Conservation (phyloP, 2,888 invertebrate species). For the Cheilosia impressa region DNA sequence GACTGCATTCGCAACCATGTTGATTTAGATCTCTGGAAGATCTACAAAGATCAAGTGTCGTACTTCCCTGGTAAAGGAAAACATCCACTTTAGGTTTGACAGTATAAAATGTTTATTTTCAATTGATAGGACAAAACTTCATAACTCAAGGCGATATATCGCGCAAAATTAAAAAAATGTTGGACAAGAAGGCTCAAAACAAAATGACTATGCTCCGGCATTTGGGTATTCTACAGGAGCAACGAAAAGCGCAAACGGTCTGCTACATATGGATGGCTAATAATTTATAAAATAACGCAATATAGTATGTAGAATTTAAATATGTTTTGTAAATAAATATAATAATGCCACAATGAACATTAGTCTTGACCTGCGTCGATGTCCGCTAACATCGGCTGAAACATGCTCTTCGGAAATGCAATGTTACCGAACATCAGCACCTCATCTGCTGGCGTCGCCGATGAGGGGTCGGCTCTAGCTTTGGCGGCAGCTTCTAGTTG, state of each 20-base stretch:
- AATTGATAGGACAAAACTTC: slow-evolving; percentile 77
- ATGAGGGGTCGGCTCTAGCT: slow-evolving; percentile 25
- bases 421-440: slow-evolving; percentile 78
- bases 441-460: slow-evolving; percentile 62
- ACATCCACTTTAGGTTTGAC: not conserved
- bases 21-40: slow-evolving; percentile 78
- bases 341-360: slow-evolving; percentile 15
- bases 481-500: slow-evolving; percentile 81
- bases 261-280: slow-evolving; percentile 78
- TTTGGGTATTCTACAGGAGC: slow-evolving; percentile 78
- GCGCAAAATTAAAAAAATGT: slow-evolving; percentile 77
- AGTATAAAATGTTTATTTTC: slow-evolving; percentile 16
- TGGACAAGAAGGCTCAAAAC: slow-evolving; percentile 79
- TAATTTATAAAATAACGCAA: slow-evolving; percentile 37
- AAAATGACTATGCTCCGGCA: slow-evolving; percentile 79
- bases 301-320: slow-evolving; percentile 31
- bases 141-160: slow-evolving; percentile 79
- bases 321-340: slow-evolving; percentile 35
- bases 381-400: slow-evolving; percentile 78
- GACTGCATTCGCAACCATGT: slow-evolving; percentile 76
- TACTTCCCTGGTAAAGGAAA: slow-evolving; percentile 77
- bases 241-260: slow-evolving; percentile 77
- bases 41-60: slow-evolving; percentile 77
- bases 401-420: slow-evolving; percentile 79
- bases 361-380: slow-evolving; percentile 73